phyloP scores from a whole-genome alignment of 2,797 vertebrate species.

The Apogon hyalosoma region DNA sequence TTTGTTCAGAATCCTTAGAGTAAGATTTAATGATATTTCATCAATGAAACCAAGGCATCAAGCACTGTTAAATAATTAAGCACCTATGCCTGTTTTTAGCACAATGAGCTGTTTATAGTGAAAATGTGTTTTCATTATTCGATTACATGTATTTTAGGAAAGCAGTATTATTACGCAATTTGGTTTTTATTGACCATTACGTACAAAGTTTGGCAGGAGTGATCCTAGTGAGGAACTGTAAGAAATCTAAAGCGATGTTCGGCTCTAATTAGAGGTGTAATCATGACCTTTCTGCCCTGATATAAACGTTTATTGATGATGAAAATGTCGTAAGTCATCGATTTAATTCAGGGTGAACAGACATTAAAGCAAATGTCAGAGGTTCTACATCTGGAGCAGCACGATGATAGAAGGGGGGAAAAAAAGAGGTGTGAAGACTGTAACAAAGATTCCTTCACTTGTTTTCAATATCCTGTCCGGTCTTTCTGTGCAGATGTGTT shows the following conservation, averaged over 20 bases:
- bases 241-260: constrained; percentile 28
- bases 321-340: constrained; percentile 1
- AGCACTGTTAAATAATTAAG: background rate
- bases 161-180: constrained; percentile 18
- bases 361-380: background rate
- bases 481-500: constrained; percentile 7
- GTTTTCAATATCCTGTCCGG: constrained; percentile 14
- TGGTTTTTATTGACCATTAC: constrained; percentile 26
- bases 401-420: no score
- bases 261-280: background rate
- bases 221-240: constrained; percentile 8
- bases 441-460: constrained; percentile 11
- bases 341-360: background rate
- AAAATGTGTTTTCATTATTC: constrained; percentile 39
- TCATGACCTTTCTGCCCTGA: constrained; percentile 2
- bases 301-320: constrained; percentile 18
- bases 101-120: constrained; percentile 20
- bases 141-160: constrained; percentile 31
- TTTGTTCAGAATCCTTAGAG: constrained; percentile 1
- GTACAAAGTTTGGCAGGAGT: constrained; percentile 19
- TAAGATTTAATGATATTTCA: background rate
- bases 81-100: constrained; percentile 4
- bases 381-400: constrained; percentile 6
- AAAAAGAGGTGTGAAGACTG: constrained; percentile 14
- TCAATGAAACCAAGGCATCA: background rate